Base-by-base conservation (phyloP, 1,140 invertebrate species). In the Trissolcus basalis region DNA sequence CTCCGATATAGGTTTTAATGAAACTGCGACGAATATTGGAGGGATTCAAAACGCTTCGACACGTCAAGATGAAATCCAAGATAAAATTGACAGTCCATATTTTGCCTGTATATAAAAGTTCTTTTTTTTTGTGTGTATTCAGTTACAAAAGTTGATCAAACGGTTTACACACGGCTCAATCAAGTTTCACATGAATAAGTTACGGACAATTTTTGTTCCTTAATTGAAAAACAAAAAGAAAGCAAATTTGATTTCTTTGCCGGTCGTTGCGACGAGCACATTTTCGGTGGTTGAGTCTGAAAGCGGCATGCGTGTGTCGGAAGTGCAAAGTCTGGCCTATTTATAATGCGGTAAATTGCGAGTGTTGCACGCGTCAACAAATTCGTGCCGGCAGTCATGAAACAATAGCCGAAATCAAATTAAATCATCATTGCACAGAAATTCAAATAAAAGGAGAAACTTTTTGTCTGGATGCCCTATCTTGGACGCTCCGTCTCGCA, bases 291-390 rank as follows among this genome's bases (percentile, higher is more conserved):
- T 69, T 64, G 64, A 61, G 51, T 64, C 69, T 36, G 45, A n/a
- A n/a, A n/a, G 55, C 14, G 54, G 43, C 64, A 53, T 33, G 53
- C 60, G 59, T 54, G 65, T 64, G 54, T 64, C 65, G 72, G 72
- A 68, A 68, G 72, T 75, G 44, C 63, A 74, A 74, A 74, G 71
- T 69, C 72, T 49, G 32, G 58, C 58, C 58, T 74, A 74, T 68
- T 68, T 68, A 74, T 68, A 68, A 74, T 49, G 12, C 55, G 11
- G 41, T 58, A 48, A 68, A 74, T 74, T 59, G 50, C 58, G 27
- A 61, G 45, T 45, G 51, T 41, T 36, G 47, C 41, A 39, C 10
- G 54, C 53, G 11, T 13, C 12, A 10, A 36, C 53, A 54, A 59
- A 65, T 49, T 39, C 44, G 12, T 32, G 12, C 36, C 39, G 16